Evolutionary conservation across 2,113 vertebrate genomes (phyloP).

Genomic region (Myanophis thanlyinensis): DNA sequence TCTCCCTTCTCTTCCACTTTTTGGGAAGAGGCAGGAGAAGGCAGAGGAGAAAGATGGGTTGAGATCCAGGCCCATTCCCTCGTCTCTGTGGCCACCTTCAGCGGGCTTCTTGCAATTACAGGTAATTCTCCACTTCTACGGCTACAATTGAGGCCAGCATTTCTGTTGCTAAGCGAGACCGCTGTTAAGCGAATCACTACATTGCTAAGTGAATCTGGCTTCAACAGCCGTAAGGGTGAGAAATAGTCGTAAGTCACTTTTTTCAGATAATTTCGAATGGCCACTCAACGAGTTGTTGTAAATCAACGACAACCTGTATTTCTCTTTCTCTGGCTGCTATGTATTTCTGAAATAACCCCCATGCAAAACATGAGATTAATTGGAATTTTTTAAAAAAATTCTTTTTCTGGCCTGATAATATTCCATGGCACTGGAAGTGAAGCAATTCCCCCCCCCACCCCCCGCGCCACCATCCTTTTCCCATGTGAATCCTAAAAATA

Average conservation of each 20-base stretch:
- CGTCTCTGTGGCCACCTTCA: background rate
- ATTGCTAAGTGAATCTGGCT: too few species aligned
- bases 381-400: background rate
- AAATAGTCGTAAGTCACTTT: too few species aligned
- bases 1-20: background rate
- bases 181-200: too few species aligned
- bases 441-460: background rate
- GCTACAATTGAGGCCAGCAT: too few species aligned
- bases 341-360: background rate
- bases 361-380: background rate
- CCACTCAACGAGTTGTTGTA: too few species aligned
- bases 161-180: too few species aligned
- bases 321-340: background rate
- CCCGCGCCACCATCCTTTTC: background rate
- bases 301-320: background rate
- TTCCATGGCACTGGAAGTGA: slow-evolving; percentile 18
- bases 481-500: slow-evolving; percentile 55
- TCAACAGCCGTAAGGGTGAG: too few species aligned
- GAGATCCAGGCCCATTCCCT: background rate
- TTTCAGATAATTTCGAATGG: too few species aligned
- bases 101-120: background rate
- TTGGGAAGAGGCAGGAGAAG: background rate
- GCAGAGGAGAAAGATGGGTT: too few species aligned
- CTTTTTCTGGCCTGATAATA: background rate
- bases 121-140: too few species aligned